Conservation (phyloP, 2,797 vertebrate genomes). For the Micropoecilia bifurca region DNA sequence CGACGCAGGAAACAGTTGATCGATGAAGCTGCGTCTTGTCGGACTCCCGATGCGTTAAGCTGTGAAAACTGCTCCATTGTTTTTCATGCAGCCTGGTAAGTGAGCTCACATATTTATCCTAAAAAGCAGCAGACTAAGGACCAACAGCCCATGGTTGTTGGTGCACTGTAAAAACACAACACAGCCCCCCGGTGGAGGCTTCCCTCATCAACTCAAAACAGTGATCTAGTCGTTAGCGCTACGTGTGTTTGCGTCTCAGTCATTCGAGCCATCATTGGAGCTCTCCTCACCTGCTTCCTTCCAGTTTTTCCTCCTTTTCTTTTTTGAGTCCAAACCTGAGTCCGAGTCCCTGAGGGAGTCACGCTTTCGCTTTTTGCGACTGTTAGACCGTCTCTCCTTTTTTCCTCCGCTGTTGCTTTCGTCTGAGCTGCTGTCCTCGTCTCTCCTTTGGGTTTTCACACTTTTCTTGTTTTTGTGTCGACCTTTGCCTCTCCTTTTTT, state of each 20-base stretch:
- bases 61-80: conserved; percentile 22
- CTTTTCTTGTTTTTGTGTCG: conserved; percentile 74
- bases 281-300: conserved; percentile 86
- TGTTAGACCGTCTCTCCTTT: conserved; percentile 53
- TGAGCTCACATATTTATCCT: conserved; percentile 43
- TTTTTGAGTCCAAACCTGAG: conserved; percentile 57
- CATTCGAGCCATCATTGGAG: conserved; percentile 85
- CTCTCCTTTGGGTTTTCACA: conserved; percentile 73
- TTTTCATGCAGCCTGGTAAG: conserved; percentile 41
- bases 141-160: conserved; percentile 50
- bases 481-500: conserved; percentile 74
- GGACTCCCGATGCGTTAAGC: conserved; percentile 35
- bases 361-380: conserved; percentile 73
- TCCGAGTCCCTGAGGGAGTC: conserved; percentile 61
- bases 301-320: conserved; percentile 90
- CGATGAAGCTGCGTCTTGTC: conserved; percentile 37
- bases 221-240: conserved; percentile 29
- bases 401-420: conserved; percentile 71
- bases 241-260: conserved; percentile 64
- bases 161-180: conserved; percentile 49
- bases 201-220: conserved; percentile 38
- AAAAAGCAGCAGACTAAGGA: conserved; percentile 35
- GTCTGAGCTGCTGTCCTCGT: conserved; percentile 80
- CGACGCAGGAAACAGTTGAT: conserved; percentile 33
- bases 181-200: conserved; percentile 31